Conservation (phyloP, 1,140 invertebrate species). For the Formica exsecta region DNA sequence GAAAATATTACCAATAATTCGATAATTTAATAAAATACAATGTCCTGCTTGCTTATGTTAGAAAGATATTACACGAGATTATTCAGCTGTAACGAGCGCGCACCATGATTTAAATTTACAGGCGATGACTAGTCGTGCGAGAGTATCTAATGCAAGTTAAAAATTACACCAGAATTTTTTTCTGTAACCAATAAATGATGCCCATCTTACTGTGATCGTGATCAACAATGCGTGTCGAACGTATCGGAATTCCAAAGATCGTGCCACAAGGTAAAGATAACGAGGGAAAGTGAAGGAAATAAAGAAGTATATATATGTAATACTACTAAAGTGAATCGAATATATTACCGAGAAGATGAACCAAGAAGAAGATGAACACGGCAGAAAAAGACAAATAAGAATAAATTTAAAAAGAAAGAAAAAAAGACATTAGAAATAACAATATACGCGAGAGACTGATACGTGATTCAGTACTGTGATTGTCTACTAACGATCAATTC, state of each 20-base stretch:
- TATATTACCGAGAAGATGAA: neutral
- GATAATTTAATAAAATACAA: no score
- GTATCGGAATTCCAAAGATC: slow-evolving; percentile 55
- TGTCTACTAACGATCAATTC: slow-evolving; percentile 7
- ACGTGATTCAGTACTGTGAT: neutral
- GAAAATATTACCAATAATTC: no score
- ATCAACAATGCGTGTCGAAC: slow-evolving; percentile 60
- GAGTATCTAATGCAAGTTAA: no score
- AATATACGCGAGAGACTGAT: no score
- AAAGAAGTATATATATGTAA: neutral
- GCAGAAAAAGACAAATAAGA: neutral
- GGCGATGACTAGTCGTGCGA: no score
- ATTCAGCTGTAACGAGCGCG: no score
- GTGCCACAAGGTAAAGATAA: slow-evolving; percentile 2
- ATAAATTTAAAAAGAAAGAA: neutral
- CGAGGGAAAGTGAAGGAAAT: neutral
- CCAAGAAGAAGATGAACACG: neutral
- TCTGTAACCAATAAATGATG: slow-evolving; percentile 15
- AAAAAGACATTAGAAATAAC: neutral
- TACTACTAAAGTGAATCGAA: neutral
- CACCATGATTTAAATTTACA: no score
- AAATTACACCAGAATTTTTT: neutral
- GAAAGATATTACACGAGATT: no score
- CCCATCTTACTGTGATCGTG: slow-evolving; percentile 34
- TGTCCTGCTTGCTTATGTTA: no score